Percentiles rank a stretch among this genome's conserved stretches.
Evolutionary conservation across 2,797 vertebrate species (phyloP).

Genomic region (Eulemur mongoz): DNA sequence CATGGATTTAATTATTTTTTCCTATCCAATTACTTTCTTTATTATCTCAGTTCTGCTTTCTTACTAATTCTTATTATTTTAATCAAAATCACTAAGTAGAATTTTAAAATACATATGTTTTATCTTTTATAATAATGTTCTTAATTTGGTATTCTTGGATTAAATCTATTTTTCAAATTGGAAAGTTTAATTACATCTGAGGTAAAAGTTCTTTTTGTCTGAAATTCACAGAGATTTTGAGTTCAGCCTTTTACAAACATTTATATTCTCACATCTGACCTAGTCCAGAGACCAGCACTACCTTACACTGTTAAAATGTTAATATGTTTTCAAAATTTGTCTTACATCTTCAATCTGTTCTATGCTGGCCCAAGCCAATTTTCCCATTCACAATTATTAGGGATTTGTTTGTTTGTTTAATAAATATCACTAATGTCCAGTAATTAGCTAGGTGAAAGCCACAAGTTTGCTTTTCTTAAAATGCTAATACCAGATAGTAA

Average conservation of each 20-base stretch:
- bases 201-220: not conserved
- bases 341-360: not conserved
- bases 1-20: not conserved
- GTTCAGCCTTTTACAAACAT: not conserved
- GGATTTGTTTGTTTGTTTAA: not conserved
- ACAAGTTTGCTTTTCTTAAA: not conserved
- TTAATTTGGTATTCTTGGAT: not conserved
- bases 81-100: not conserved
- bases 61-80: conserved; percentile 17
- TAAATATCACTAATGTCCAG: not conserved
- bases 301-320: not conserved
- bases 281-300: not conserved
- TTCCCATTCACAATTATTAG: not conserved
- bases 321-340: not conserved
- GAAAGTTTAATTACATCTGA: not conserved
- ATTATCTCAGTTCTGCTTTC: not conserved
- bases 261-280: not conserved
- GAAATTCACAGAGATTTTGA: not conserved
- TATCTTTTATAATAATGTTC: not conserved
- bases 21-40: not conserved
- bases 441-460: not conserved
- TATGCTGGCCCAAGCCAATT: not conserved
- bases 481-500: not conserved
- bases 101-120: not conserved
- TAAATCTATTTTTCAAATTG: not conserved